Base-by-base conservation (phyloP, 2,888 invertebrate species). In the Beris chalybata region DNA sequence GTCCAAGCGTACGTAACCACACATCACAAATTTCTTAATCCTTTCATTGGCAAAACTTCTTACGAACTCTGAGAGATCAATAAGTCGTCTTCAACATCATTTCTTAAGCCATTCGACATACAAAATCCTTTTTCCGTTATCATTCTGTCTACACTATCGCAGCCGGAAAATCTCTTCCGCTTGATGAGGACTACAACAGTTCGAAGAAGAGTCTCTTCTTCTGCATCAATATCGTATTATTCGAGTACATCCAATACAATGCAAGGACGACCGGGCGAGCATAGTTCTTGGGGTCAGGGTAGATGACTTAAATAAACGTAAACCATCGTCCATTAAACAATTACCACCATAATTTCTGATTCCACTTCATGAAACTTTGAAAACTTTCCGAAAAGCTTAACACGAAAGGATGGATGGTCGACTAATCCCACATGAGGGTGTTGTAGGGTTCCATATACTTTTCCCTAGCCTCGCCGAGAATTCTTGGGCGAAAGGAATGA, bases 261-360 rank as follows among this genome's bases (percentile, higher is more conserved):
- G 56, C n/a, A 58, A 15, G 56, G 44, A 43, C 7, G 29, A 7
- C 22, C 5, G n/a, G n/a, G 43, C 29, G 58, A 45, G 44, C 52
- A 5, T 5, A 31, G 32, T 32, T 31, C 11, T 55, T 13, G 53
- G 45, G 53, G 45, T 64, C 38, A 64, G 54, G 30, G 44, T 22
- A 15, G 50, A 56, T 45, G 55, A 55, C 30, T 65, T 65, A 47
- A 48, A 56, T 47, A 56, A 56, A 65, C 56, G 55, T 65, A 56
- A 65, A 65, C 31, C 56, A 47, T 65, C 48, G 58, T 59, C 66
- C 68, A 68, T 68, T 68, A 68, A 68, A 68, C 68, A 68, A 68
- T 68, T 66, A 66, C 68, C 68, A 68, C 55, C 66, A 64, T 68
- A 68, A 68, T 66, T 66, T 68, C 68, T 57, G 64, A 68, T 68